phyloP scores from a whole-genome alignment of 2,113 vertebrate genomes.

The Corythornis vintsioides region DNA sequence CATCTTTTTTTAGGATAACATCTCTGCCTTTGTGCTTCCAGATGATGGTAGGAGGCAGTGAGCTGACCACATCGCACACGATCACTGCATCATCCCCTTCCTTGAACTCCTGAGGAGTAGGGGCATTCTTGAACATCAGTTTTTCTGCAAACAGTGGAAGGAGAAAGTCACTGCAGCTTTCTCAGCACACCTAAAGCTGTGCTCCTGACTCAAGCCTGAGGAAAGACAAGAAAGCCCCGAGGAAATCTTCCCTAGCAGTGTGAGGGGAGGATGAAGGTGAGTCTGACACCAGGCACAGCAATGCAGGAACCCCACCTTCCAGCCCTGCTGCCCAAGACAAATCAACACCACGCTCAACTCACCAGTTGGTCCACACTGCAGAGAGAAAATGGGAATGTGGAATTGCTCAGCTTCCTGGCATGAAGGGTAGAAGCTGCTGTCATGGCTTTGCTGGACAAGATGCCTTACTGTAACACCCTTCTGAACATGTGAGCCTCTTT shows the following conservation, averaged over 20 bases:
- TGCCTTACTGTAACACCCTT: background rate
- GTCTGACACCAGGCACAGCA: background rate
- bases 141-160: constrained; percentile 81
- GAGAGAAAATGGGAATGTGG: background rate
- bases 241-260: background rate
- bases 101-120: constrained; percentile 93
- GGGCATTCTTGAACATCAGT: constrained; percentile 93
- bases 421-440: background rate
- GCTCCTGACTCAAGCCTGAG: background rate
- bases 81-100: constrained; percentile 92
- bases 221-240: background rate
- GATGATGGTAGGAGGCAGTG: constrained; percentile 89
- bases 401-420: background rate
- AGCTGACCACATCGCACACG: constrained; percentile 90
- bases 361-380: background rate
- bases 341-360: background rate
- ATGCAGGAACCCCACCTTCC: background rate
- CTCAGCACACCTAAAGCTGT: background rate
- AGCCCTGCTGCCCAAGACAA: background rate
- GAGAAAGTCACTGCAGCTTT: background rate
- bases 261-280: rapidly evolving
- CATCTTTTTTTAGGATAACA: constrained; percentile 93
- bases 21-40: constrained; percentile 92
- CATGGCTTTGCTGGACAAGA: background rate
- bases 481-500: rapidly evolving